Conservation (phyloP, 1,140 invertebrate genomes). For the Acromyrmex charruanus region DNA sequence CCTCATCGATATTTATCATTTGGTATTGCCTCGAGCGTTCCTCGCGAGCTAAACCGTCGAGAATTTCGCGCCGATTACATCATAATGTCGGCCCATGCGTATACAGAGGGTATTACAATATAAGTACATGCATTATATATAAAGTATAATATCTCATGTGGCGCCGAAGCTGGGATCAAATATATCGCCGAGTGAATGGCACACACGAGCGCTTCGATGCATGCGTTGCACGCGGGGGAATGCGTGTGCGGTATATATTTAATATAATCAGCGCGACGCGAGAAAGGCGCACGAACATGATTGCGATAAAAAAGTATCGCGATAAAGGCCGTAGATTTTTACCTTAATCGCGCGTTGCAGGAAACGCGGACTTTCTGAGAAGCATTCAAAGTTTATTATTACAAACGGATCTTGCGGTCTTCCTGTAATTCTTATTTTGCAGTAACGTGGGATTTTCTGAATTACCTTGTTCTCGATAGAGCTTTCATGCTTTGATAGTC, state of each 20-base stretch:
- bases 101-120: slow-evolving; percentile 37
- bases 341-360: not conserved
- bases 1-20: slow-evolving; percentile 43
- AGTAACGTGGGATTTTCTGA: not conserved
- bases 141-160: slow-evolving; percentile 40
- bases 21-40: slow-evolving; percentile 12
- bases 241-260: slow-evolving; percentile 29
- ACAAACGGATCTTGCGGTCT: not conserved
- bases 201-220: slow-evolving; percentile 33
- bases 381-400: slow-evolving; percentile 6
- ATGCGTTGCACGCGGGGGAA: slow-evolving; percentile 31
- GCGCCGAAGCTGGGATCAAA: slow-evolving; percentile 22
- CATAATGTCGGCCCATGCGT: slow-evolving; percentile 35
- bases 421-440: slow-evolving; percentile 1
- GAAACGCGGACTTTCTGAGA: not conserved
- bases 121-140: slow-evolving; percentile 50
- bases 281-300: slow-evolving; percentile 9
- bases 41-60: slow-evolving; percentile 13
- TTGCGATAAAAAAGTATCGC: slow-evolving; percentile 10
- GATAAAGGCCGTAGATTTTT: slow-evolving; percentile 24
- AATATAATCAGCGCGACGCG: slow-evolving; percentile 16
- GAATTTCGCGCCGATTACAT: slow-evolving; percentile 15
- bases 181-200: slow-evolving; percentile 47
- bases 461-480: slow-evolving; percentile 5
- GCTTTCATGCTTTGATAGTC: slow-evolving; percentile 23